Base-by-base conservation (phyloP, 1,140 invertebrate species). In the Papilio machaon region DNA sequence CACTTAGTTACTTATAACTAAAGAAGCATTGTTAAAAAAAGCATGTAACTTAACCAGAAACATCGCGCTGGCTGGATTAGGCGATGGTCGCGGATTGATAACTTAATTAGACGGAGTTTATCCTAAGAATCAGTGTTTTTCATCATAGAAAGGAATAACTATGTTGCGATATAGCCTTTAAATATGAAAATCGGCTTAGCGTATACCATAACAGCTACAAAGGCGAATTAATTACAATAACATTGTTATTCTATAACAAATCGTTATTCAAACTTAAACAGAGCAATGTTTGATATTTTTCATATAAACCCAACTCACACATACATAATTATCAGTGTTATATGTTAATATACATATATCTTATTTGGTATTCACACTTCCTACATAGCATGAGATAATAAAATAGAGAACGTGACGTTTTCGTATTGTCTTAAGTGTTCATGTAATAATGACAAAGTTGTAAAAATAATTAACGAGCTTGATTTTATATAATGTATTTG, bases 291-390 rank as follows among this genome's bases (percentile, higher is more conserved):
- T 38, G 30, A 17, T 70, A 70, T 70, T 35, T 35, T 11, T 70
- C 6, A 70, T 70, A 70, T 70, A 70, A 38, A 67, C 23, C 64
- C 13, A 35, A 70, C 64, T 15, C 64, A 38, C 64, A 70, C 23
- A 10, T 35, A n/a, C 30, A 35, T 23, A 10, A 23, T 19, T 64
- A 30, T 64, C 30, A 38, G 4, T 15, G 64, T 67, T 67, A 23
- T 67, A 67, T 70, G 64, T 70, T 38, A 15, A 70, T 67, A 64
- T 52, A 58, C 7, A 9, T 38, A 70, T 70, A 38, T 70, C 64
- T 70, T 70, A 70, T 70, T 70, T 70, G 30, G 30, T 70, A 70
- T 70, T 70, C 64, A 70, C 64, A 70, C 64, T 70, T 70, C 64
- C 64, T 70, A 70, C 64, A 70, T 70, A 38, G 19, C 60, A 9